Evolutionary conservation across 2,888 invertebrate genomes (phyloP), one percentile per base, ranked within the genome.

Genomic region (Ecliptopera silaceata): DNA sequence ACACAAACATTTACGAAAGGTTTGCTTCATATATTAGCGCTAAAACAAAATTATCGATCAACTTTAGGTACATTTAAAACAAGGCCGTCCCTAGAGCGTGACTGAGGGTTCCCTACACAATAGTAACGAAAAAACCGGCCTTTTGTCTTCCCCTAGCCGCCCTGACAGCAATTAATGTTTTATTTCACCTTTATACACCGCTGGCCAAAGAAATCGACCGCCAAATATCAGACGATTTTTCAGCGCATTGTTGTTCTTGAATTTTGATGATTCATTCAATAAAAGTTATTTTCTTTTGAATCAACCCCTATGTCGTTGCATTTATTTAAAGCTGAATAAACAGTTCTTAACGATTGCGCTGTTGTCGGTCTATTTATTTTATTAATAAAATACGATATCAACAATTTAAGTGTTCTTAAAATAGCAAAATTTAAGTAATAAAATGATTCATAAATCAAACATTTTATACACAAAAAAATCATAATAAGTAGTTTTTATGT

Each of bases 111-210:
- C 81, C 74, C 76, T 73, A 77, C 74, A 86, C 84, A 88, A 87
- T 87, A 82, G 86, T 82, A 77, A 77, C 80, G 72, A 84, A 87
- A 88, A 86, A 84, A 74, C 70, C 65, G 63, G 66, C 63, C 80
- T 75, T 77, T 88, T 86, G 84, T 87, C 80, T 85, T 81, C 70
- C 75, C 80, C 75, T 72, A 75, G 66, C 70, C 67, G 71, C 66
- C 64, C 81, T 84, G 88, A 86, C 88, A 85, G 82, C 88, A 88
- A 89, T 88, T 88, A 89, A 88, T 88, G 86, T 86, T 84, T 80
- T 84, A 82, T 86, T 82, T 77, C 77, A 84, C 82, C 83, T 82
- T 80, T 79, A 77, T 80, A 77, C 79, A 75, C 72, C 66, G 68
- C 55, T 64, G 72, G 67, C 56, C 79, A 71, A 65, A 63, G 70